Evolutionary conservation across 1,140 invertebrate species (phyloP).

Genomic region (Steinernema feltiae): DNA sequence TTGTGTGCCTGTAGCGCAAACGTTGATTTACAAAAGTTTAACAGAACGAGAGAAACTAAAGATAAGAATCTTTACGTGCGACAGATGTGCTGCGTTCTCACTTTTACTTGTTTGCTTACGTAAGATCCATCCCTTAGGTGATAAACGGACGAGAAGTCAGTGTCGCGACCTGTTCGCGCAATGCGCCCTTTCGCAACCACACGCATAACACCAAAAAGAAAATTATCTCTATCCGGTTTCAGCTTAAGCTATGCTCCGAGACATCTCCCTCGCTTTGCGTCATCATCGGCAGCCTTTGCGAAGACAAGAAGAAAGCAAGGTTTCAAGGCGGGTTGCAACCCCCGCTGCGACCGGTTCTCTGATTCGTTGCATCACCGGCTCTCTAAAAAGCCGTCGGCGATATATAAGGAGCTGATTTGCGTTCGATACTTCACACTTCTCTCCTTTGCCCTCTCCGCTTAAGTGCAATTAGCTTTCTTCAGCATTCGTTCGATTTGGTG

Average conservation of each 20-base stretch:
- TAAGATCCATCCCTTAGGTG: background rate
- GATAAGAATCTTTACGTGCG: no score
- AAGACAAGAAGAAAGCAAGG: background rate
- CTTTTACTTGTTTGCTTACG: background rate
- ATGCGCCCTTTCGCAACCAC: background rate
- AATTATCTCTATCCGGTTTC: constrained; percentile 4
- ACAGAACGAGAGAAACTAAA: no score
- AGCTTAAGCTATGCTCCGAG: background rate
- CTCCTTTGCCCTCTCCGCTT: background rate
- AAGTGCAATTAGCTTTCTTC: background rate
- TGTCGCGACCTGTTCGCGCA: background rate
- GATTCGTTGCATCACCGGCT: constrained; percentile 1
- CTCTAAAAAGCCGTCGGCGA: background rate
- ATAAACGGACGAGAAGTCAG: background rate
- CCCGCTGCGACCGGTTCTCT: constrained; percentile 8
- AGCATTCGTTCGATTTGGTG: background rate
- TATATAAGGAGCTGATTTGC: background rate
- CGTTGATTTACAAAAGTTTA: no score
- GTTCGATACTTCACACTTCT: constrained; percentile 6
- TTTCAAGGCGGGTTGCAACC: constrained; percentile 13
- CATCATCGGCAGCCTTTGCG: background rate
- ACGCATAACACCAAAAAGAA: constrained; percentile 5
- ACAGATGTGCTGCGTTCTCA: background rate
- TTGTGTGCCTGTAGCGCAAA: no score
- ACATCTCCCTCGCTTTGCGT: background rate